Evolutionary conservation across 2,888 invertebrate species (phyloP).

Genomic region (Drepanosiphum platanoidis): DNA sequence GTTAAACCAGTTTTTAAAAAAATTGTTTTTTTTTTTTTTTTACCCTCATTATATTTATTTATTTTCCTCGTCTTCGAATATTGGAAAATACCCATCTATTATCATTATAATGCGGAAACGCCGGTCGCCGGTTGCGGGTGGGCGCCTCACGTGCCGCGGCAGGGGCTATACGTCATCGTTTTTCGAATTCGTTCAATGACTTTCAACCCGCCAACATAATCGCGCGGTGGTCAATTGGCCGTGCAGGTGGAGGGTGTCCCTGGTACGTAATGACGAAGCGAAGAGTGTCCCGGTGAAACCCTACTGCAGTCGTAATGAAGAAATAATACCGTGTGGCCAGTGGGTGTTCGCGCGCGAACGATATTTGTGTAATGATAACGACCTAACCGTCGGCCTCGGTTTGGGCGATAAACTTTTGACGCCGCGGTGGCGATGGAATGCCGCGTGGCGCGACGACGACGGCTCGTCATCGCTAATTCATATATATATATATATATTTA

Average conservation of each 20-base stretch:
- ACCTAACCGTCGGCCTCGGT: not conserved
- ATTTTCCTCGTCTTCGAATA: not conserved
- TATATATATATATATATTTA: too few relatives aligned
- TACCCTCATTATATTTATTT: not conserved
- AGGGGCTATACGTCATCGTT: not conserved
- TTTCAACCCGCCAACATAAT: not conserved
- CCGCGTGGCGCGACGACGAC: not conserved
- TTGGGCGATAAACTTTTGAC: not conserved
- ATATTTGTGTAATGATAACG: not conserved
- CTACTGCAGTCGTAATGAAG: not conserved
- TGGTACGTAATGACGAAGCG: not conserved
- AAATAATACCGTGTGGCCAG: not conserved
- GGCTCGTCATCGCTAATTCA: too few relatives aligned
- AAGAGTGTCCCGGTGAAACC: not conserved
- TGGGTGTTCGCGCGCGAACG: too few relatives aligned
- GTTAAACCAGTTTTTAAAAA: conserved; percentile 58
- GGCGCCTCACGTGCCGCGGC: not conserved
- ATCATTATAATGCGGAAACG: not conserved
- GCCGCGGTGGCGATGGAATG: too few relatives aligned
- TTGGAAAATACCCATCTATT: not conserved
- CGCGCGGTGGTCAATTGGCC: conserved; percentile 36
- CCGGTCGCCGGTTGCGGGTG: not conserved
- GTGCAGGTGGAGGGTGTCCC: not conserved
- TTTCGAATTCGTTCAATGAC: conserved; percentile 3
- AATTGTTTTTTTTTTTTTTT: too few relatives aligned